These are phyloP conservation scores for Drosophila punjabiensis DNA, from an alignment of 1,140 invertebrate species.

Conservation along the genomic window DNA sequence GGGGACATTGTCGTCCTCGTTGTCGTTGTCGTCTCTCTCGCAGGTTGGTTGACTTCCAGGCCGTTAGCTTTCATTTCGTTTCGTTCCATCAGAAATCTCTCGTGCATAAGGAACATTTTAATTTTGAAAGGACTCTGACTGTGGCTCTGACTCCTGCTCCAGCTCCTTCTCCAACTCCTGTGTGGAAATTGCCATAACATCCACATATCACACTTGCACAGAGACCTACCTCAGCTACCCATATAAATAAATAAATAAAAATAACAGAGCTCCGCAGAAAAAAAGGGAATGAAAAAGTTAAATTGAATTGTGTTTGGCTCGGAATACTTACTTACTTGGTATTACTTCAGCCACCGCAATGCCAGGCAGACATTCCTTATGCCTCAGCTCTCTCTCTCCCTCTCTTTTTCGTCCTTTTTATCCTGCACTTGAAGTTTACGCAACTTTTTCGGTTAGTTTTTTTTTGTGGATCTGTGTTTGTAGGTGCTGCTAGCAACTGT, in stretches of 20 bases:
- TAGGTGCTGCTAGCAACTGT: conserved; percentile 67
- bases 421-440: conserved; percentile 69
- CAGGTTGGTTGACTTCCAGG: conserved; percentile 72
- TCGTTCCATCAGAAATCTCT: conserved; percentile 78
- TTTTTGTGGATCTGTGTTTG: conserved; percentile 18
- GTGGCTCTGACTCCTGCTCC: conserved; percentile 1
- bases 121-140: conserved; percentile 62
- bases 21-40: conserved; percentile 38
- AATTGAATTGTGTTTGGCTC: conserved; percentile 80
- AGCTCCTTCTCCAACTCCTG: conserved; percentile 36
- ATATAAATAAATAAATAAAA: conserved; percentile 65
- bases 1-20: conserved; percentile 17
- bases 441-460: conserved; percentile 66
- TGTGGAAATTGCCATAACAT: conserved; percentile 75
- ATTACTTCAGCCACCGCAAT: conserved; percentile 38
- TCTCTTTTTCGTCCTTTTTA: conserved; percentile 17
- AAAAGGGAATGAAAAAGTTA: conserved; percentile 77
- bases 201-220: conserved; percentile 64
- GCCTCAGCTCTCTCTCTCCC: not conserved
- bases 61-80: conserved; percentile 74
- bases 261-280: conserved; percentile 64
- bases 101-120: conserved; percentile 81
- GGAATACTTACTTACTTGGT: conserved; percentile 62
- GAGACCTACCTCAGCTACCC: conserved; percentile 29
- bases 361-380: conserved; percentile 33